phyloP scores from a whole-genome alignment of 2,113 vertebrate genomes.

The Thalassoma bifasciatum region DNA sequence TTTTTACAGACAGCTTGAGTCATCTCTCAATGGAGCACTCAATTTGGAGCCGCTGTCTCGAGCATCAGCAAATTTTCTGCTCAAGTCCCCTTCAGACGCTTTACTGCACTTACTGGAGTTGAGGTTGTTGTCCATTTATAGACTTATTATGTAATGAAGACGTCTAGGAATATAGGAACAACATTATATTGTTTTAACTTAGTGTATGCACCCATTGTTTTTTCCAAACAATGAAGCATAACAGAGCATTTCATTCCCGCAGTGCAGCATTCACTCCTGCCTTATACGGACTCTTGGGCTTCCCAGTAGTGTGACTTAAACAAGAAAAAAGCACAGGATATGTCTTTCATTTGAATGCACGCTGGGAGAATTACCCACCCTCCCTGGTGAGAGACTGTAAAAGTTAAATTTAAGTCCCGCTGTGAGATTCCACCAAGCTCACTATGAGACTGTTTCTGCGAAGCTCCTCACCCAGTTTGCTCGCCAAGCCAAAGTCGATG shows the following conservation, averaged over 20 bases:
- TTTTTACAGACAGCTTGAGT: not conserved
- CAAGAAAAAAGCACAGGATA: not conserved
- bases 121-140: conserved; percentile 9
- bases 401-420: not conserved
- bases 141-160: not conserved
- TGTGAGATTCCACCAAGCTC: not conserved
- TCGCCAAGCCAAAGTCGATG: conserved; percentile 89
- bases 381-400: not conserved
- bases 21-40: conserved; percentile 35
- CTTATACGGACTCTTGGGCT: conserved; percentile 18
- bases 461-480: conserved; percentile 82
- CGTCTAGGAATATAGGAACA: conserved; percentile 6
- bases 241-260: conserved; percentile 2
- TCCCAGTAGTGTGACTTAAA: not conserved
- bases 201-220: not conserved
- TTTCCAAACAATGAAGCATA: not conserved
- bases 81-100: not conserved
- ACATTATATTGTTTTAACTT: conserved; percentile 12
- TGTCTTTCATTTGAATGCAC: not conserved
- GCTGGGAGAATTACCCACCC: not conserved
- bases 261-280: not conserved
- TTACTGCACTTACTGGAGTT: conserved; percentile 3
- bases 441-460: not conserved
- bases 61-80: not conserved
- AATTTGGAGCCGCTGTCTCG: conserved; percentile 12